Evolutionary conservation across 2,888 invertebrate species (phyloP).

Genomic region (Diplolepis rosae): DNA sequence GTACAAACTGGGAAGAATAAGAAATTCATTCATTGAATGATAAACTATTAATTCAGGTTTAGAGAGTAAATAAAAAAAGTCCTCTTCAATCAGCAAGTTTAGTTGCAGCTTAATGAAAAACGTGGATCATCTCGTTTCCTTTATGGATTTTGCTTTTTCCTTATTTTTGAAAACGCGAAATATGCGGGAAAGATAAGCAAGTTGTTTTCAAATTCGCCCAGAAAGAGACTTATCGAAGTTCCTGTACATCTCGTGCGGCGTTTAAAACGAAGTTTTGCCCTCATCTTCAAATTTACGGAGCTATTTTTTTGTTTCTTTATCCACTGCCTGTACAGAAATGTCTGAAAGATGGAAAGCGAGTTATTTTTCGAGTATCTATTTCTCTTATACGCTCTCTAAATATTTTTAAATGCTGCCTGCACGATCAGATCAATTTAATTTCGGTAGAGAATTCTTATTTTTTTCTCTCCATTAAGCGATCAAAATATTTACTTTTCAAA

Average conservation of each 20-base stretch:
- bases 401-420: background rate
- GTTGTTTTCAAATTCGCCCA: background rate
- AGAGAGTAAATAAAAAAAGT: too few species aligned
- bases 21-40: too few species aligned
- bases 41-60: too few species aligned
- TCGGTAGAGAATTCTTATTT: background rate
- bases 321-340: background rate
- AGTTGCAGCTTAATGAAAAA: background rate
- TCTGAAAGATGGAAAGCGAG: background rate
- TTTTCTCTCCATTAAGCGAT: background rate
- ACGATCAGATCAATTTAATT: background rate
- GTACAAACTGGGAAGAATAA: too few species aligned
- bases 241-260: background rate
- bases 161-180: background rate
- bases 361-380: background rate
- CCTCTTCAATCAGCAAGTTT: background rate
- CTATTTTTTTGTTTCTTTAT: background rate
- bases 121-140: conserved; percentile 11
- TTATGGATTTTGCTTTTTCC: background rate
- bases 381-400: background rate
- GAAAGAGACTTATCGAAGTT: conserved; percentile 17
- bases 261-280: background rate
- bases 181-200: background rate
- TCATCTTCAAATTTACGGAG: background rate
- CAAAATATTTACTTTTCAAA: background rate